phyloP scores from a whole-genome alignment of 1,140 invertebrate species.

The Hyposmocoma kahamanoa region DNA sequence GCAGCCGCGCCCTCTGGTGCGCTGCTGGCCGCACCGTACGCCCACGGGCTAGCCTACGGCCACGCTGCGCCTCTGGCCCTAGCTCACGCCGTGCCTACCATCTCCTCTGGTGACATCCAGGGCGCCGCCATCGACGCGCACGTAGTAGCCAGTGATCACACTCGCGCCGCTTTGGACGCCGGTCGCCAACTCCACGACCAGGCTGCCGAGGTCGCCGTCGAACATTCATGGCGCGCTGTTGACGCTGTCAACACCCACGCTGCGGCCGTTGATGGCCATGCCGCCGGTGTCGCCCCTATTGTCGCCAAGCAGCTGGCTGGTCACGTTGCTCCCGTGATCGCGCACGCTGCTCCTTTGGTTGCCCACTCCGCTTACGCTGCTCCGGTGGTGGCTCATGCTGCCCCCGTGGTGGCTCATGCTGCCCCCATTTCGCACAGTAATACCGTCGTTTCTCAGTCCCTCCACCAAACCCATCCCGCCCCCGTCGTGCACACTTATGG shows the following conservation, averaged over 20 bases:
- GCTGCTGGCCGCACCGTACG: constrained; percentile 48
- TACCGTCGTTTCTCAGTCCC: constrained; percentile 46
- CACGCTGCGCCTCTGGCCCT: constrained; percentile 30
- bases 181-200: constrained; percentile 73
- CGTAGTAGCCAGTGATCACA: constrained; percentile 57
- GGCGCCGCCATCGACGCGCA: constrained; percentile 61
- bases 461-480: constrained; percentile 54
- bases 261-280: constrained; percentile 73
- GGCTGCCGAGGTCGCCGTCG: constrained; percentile 72
- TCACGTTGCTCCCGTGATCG: constrained; percentile 30
- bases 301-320: constrained; percentile 53
- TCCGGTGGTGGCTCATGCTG: constrained; percentile 17
- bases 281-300: constrained; percentile 74
- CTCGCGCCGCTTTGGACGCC: constrained; percentile 54
- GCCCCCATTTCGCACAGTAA: no score
- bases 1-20: constrained; percentile 52
- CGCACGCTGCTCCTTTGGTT: no score
- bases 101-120: constrained; percentile 53
- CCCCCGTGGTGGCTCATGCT: constrained; percentile 18
- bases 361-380: constrained; percentile 1
- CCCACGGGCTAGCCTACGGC: constrained; percentile 31
- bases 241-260: constrained; percentile 72
- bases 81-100: constrained; percentile 47
- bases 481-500: constrained; percentile 42
- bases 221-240: constrained; percentile 71